A percentile compares a stretch with the other conserved stretches of the same genome.
phyloP scores from a whole-genome alignment of 2,888 invertebrate species.

The Calephelis perditalis region DNA sequence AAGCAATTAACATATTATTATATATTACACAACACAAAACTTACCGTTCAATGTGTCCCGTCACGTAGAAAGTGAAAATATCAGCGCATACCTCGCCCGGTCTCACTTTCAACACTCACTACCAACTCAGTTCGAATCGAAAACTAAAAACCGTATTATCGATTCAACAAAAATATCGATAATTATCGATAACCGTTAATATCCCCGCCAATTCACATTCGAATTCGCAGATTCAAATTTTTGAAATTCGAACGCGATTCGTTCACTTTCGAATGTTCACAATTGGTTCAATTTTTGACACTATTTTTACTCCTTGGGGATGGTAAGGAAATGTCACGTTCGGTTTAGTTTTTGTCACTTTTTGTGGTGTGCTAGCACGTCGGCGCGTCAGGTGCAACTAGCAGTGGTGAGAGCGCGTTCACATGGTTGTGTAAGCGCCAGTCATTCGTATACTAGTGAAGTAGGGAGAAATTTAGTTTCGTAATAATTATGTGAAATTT shows the following conservation, averaged over 20 bases:
- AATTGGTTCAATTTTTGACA: conserved; percentile 19
- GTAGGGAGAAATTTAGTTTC: conserved; percentile 24
- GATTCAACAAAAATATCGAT: conserved; percentile 6
- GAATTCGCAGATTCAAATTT: conserved; percentile 20
- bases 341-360: conserved; percentile 17
- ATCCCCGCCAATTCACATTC: conserved; percentile 13
- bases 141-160: conserved; percentile 15
- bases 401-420: conserved; percentile 25
- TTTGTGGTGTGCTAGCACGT: conserved; percentile 26
- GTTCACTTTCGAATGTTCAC: conserved; percentile 10
- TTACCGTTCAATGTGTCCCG: conserved; percentile 61
- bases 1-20: conserved; percentile 8
- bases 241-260: conserved; percentile 44
- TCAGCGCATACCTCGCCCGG: conserved; percentile 57
- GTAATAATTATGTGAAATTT: conserved; percentile 21
- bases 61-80: conserved; percentile 68
- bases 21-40: conserved; percentile 34
- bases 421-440: conserved; percentile 31
- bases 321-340: conserved; percentile 8
- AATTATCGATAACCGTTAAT: conserved; percentile 3
- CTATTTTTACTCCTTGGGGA: conserved; percentile 1
- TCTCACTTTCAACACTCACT: conserved; percentile 60
- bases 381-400: conserved; percentile 55
- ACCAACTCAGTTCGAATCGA: conserved; percentile 26
- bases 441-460: conserved; percentile 17